Evolutionary conservation across 2,888 invertebrate genomes (phyloP), one percentile per base, ranked within the genome.

Genomic region (Phania funesta): DNA sequence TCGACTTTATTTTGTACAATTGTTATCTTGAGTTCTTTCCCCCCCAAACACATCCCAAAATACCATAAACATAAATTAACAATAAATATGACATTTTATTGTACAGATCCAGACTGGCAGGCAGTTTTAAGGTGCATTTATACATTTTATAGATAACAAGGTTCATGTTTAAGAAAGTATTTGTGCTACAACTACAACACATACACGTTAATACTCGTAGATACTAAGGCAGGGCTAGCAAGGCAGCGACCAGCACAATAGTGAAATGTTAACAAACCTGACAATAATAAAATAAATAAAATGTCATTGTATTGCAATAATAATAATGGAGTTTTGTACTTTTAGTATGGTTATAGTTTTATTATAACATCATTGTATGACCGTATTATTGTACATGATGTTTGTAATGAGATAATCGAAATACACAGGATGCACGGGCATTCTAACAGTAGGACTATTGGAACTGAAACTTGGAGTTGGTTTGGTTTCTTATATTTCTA

Each of bases 331-430:
- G 62, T 54, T 62, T 70, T 26, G 38, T 62, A 54, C 26, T 38
- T 16, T 22, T 46, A 70, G 54, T 70, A 77, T 52, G 76, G 24
- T 70, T 70, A 35, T 46, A 70, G 64, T 54, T 54, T 54, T 62
- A 73, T 71, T 60, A 26, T 35, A 50, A 60, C 13, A 60, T 52
- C 52, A 60, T 52, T 5, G 32, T 32, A 44, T 44, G 60, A 24
- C 22, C 29, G 26, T 24, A 35, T 22, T n/a, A 44, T 44, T 29
- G 7, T 7, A n/a, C n/a, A n/a, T n/a, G n/a, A 35, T 11, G 11
- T 13, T 13, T 26, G 6, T 26, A 26, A 26, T 26, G 26, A 26
- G 26, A 26, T 26, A 26, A 26, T n/a, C n/a, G 26, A 26, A 35
- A 0, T 9, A 38, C 35, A n/a, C n/a, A n/a, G 4, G n/a, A 38